A percentile compares a stretch with the other conserved stretches of the same genome.
Evolutionary conservation across 2,888 invertebrate species (phyloP).

Genomic region (Kuschelorhynchus macadamiae): DNA sequence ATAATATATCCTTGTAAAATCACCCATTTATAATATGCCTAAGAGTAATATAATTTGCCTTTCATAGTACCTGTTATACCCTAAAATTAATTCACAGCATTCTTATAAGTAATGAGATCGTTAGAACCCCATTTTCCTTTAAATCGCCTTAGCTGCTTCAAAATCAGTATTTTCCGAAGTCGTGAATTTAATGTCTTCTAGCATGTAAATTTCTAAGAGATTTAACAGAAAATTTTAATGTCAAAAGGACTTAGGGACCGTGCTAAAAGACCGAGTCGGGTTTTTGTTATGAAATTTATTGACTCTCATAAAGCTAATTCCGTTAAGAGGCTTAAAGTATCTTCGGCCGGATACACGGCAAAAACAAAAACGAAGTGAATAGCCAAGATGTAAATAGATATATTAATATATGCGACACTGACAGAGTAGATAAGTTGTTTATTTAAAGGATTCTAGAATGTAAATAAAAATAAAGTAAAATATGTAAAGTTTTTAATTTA

Average conservation of each 20-base stretch:
- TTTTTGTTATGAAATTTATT: slow-evolving; percentile 6
- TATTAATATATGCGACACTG: too few relatives aligned
- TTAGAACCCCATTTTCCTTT: slow-evolving; percentile 14
- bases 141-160: background rate
- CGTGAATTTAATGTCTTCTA: slow-evolving; percentile 15
- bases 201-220: slow-evolving; percentile 11
- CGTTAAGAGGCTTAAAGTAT: background rate
- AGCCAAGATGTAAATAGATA: background rate
- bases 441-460: too few relatives aligned
- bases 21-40: slow-evolving; percentile 5
- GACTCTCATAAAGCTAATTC: slow-evolving; percentile 13
- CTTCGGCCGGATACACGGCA: background rate
- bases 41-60: slow-evolving; percentile 7
- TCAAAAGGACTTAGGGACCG: background rate
- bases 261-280: background rate
- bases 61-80: slow-evolving; percentile 12
- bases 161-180: slow-evolving; percentile 21
- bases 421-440: too few relatives aligned
- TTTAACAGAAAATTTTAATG: slow-evolving; percentile 13
- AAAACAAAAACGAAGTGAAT: background rate
- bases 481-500: too few relatives aligned
- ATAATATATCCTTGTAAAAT: too few relatives aligned
- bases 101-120: slow-evolving; percentile 26
- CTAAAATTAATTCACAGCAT: slow-evolving; percentile 24
- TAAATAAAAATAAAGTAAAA: too few relatives aligned